phyloP scores from a whole-genome alignment of 2,888 invertebrate genomes.

The Tetheella fluctuosa region DNA sequence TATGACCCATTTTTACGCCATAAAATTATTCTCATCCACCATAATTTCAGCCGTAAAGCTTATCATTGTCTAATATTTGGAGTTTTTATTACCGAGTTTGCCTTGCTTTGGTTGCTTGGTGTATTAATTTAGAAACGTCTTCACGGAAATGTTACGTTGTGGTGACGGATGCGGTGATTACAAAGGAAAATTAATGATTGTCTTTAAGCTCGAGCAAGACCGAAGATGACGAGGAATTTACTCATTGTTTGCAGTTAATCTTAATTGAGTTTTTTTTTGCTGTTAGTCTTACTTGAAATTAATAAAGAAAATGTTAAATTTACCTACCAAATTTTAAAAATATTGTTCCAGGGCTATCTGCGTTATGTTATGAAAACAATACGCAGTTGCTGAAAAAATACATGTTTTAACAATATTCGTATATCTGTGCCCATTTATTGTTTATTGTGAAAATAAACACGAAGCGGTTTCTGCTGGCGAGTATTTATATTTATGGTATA shows the following conservation, averaged over 20 bases:
- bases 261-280: neutral
- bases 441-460: too few species aligned
- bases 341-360: neutral
- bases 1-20: conserved; percentile 71
- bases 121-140: conserved; percentile 40
- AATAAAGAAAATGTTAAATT: neutral
- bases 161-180: conserved; percentile 32
- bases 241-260: conserved; percentile 5
- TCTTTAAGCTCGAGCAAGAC: conserved; percentile 25
- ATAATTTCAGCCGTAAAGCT: conserved; percentile 53
- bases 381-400: too few species aligned
- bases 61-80: conserved; percentile 74
- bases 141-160: conserved; percentile 29
- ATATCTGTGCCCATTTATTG: too few species aligned
- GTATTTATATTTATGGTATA: too few species aligned
- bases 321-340: neutral
- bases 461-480: neutral
- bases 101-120: conserved; percentile 42
- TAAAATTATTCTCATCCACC: conserved; percentile 67
- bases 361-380: too few species aligned
- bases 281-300: neutral
- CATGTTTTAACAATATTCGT: too few species aligned
- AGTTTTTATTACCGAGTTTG: conserved; percentile 59
- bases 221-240: conserved; percentile 1
- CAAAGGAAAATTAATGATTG: conserved; percentile 39